A percentile compares a stretch with the other conserved stretches of the same genome.
phyloP scores from a whole-genome alignment of 2,888 invertebrate species.

The Noctua fimbriata region DNA sequence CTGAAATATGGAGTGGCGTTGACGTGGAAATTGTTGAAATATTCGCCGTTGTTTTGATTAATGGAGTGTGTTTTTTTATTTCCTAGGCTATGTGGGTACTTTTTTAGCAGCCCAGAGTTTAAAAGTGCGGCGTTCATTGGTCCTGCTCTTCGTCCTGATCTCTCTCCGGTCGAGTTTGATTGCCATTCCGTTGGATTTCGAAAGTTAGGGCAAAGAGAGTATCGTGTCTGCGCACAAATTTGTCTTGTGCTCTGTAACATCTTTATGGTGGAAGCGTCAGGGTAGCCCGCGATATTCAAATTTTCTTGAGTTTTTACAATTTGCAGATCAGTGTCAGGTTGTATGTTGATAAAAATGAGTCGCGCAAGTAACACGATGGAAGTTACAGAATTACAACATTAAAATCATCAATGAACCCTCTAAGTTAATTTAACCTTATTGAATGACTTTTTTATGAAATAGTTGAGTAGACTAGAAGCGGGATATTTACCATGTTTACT shows the following conservation, averaged over 20 bases:
- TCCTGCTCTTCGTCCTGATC: background rate
- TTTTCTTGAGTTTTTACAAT: too few relatives aligned
- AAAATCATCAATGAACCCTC: too few relatives aligned
- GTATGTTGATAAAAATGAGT: too few relatives aligned
- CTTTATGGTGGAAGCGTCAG: background rate
- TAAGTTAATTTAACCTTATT: too few relatives aligned
- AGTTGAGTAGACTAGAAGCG: too few relatives aligned
- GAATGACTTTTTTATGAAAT: too few relatives aligned
- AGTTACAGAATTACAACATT: too few relatives aligned
- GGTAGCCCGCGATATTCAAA: too few relatives aligned
- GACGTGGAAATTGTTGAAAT: background rate
- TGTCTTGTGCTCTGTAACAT: background rate
- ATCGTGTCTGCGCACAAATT: background rate
- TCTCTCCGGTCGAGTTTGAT: background rate
- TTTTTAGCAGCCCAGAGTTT: background rate
- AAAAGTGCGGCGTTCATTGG: background rate
- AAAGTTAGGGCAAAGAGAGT: background rate
- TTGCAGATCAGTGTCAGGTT: too few relatives aligned
- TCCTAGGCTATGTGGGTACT: background rate
- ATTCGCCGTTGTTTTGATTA: background rate
- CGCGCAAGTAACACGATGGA: too few relatives aligned
- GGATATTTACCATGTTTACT: too few relatives aligned
- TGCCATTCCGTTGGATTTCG: too few relatives aligned
- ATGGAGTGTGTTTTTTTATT: background rate
- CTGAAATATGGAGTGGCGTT: background rate